Conservation (phyloP, 2,888 invertebrate genomes). For the Lucinisca nassula region DNA sequence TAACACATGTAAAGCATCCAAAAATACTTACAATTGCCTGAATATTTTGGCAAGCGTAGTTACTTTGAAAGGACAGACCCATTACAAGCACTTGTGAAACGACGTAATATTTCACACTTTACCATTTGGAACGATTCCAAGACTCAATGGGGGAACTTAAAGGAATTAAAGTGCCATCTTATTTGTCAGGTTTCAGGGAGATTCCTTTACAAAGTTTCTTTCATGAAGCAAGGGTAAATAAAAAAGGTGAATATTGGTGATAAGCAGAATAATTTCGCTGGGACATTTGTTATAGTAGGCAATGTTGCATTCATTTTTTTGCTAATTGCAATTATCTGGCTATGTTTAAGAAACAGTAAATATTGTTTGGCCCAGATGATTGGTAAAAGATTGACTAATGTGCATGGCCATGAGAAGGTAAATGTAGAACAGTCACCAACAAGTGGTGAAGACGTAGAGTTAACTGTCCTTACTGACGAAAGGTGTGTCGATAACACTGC, state of each 20-base stretch:
- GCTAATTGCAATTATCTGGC: not conserved
- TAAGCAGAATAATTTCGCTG: not conserved
- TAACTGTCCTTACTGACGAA: not conserved
- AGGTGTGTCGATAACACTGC: not conserved
- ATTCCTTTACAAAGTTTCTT: not conserved
- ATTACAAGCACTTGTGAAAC: not conserved
- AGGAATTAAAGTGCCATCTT: not conserved
- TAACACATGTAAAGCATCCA: slow-evolving; percentile 13
- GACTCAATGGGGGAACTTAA: not conserved
- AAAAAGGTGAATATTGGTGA: not conserved
- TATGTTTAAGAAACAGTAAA: not conserved
- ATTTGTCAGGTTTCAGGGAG: not conserved
- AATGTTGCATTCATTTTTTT: not conserved
- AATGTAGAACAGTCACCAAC: slow-evolving; percentile 19
- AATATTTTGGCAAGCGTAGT: not conserved
- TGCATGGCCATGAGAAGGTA: slow-evolving; percentile 21
- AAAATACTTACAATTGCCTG: not conserved
- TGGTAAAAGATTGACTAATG: slow-evolving; percentile 23
- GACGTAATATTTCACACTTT: not conserved
- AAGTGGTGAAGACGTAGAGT: slow-evolving; percentile 5
- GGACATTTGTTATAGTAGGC: not conserved
- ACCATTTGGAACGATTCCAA: not conserved
- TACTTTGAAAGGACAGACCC: not conserved
- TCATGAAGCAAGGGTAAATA: not conserved
- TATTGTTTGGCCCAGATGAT: not conserved